Evolutionary conservation across 2,113 vertebrate genomes (phyloP).

Genomic region (Leiothrix lutea): DNA sequence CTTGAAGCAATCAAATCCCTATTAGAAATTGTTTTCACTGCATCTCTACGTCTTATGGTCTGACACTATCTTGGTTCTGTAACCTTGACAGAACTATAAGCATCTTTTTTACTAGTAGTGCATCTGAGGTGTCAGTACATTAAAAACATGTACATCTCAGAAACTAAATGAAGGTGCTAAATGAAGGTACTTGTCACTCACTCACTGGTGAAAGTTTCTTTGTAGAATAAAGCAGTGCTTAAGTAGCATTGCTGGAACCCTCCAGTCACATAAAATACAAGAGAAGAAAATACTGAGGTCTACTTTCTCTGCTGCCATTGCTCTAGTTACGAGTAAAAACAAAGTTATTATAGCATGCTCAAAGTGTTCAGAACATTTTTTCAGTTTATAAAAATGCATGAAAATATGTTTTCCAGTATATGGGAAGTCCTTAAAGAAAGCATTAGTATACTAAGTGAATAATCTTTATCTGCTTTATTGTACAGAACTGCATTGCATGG

Average conservation of each 20-base stretch:
- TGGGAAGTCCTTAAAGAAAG: neutral
- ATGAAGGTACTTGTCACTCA: neutral
- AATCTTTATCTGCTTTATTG: neutral
- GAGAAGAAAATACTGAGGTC: neutral
- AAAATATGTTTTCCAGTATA: neutral
- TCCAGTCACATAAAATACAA: neutral
- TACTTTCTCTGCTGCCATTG: neutral
- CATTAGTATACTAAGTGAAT: neutral
- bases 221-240: neutral
- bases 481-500: neutral
- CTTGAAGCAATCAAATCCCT: neutral
- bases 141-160: neutral
- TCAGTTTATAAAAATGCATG: neutral
- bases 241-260: neutral
- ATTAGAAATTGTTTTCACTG: neutral
- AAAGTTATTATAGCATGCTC: neutral
- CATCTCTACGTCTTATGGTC: neutral
- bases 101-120: neutral
- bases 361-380: neutral
- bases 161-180: neutral
- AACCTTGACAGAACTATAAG: neutral
- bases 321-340: neutral
- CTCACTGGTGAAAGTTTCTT: neutral
- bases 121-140: neutral
- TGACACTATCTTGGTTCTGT: neutral